These are phyloP conservation scores for Falco peregrinus DNA, from an alignment of 2,797 vertebrate genomes.

Conservation along the genomic window DNA sequence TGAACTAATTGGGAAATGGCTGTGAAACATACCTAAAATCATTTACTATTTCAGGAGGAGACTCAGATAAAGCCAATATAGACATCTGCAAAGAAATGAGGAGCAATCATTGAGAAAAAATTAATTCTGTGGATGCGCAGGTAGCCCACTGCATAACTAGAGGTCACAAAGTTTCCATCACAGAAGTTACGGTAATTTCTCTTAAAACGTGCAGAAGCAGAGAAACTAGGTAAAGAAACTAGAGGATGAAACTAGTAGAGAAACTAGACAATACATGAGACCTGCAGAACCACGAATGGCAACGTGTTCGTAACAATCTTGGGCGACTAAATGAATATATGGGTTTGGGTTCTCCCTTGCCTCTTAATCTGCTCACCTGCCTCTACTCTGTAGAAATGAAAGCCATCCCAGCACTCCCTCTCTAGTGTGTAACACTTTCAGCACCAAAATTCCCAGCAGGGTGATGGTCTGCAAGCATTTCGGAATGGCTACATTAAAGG, in stretches of 20 bases:
- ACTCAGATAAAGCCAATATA: background rate
- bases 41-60: background rate
- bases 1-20: slow-evolving; percentile 19
- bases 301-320: background rate
- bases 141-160: background rate
- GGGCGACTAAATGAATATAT: background rate
- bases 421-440: background rate
- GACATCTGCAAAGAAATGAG: background rate
- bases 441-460: background rate
- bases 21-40: background rate
- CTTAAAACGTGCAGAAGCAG: background rate
- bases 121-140: background rate
- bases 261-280: background rate
- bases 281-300: background rate
- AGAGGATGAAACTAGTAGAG: background rate
- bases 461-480: slow-evolving; percentile 22
- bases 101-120: background rate
- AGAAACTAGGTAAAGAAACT: background rate
- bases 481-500: background rate
- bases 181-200: slow-evolving; percentile 20
- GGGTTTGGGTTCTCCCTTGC: background rate
- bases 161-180: background rate
- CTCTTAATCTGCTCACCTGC: slow-evolving; percentile 5
- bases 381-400: background rate
- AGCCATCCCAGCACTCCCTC: background rate